Conservation (phyloP, 2,113 vertebrate species). For the Poeciliopsis turrubarensis region DNA sequence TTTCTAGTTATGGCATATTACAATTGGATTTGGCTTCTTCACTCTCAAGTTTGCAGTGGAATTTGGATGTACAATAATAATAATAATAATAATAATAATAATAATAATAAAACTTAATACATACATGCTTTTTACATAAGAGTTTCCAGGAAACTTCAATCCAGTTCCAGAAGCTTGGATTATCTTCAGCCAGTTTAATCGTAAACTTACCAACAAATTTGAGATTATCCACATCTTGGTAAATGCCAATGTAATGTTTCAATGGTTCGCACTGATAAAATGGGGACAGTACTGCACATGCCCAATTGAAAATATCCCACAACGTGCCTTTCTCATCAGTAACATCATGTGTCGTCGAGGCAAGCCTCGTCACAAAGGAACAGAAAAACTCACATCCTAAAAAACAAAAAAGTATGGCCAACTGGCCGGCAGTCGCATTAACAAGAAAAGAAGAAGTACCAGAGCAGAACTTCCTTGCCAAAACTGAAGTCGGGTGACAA, state of each 20-base stretch:
- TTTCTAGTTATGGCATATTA: too few relatives aligned
- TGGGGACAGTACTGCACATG: background rate
- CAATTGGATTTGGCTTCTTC: too few relatives aligned
- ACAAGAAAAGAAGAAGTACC: conserved; percentile 34
- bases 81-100: background rate
- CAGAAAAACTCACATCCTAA: too few relatives aligned
- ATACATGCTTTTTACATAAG: background rate
- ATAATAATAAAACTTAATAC: background rate
- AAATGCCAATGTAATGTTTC: background rate
- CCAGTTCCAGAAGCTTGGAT: background rate
- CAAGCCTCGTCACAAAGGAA: background rate
- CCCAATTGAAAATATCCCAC: background rate
- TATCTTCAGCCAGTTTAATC: background rate
- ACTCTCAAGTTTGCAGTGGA: background rate
- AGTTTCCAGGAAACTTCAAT: background rate
- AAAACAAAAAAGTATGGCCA: background rate
- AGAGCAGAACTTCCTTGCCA: conserved; percentile 56
- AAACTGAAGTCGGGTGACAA: conserved; percentile 76
- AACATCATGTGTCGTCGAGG: background rate
- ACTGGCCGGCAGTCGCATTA: conserved; percentile 48
- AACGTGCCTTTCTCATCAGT: background rate
- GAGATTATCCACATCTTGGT: background rate
- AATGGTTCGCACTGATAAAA: too few relatives aligned
- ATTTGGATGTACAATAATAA: background rate
- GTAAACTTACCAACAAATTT: background rate